phyloP scores from a whole-genome alignment of 2,888 invertebrate genomes.

The Patella caerulea region DNA sequence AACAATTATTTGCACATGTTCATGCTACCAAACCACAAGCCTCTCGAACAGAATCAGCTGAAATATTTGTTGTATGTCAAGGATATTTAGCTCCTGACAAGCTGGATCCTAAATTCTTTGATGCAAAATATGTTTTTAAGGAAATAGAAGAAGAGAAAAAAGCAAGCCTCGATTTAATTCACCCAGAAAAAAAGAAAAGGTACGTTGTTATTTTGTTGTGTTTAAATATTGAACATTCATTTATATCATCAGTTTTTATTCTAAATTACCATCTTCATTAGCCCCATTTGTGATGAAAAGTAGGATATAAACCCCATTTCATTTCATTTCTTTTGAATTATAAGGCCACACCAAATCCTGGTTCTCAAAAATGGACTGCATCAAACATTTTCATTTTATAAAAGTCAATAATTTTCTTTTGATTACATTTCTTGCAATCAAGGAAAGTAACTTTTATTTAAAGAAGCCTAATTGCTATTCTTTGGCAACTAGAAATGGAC shows the following conservation, averaged over 20 bases:
- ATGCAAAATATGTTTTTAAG: constrained; percentile 95
- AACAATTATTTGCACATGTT: constrained; percentile 93
- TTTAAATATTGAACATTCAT: neutral
- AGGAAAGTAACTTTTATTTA: too few relatives aligned
- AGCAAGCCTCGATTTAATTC: constrained; percentile 57
- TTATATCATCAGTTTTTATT: neutral
- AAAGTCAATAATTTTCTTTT: too few relatives aligned
- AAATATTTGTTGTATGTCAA: constrained; percentile 98
- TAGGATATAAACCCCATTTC: too few relatives aligned
- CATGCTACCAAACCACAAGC: constrained; percentile 99
- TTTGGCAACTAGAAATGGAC: too few relatives aligned
- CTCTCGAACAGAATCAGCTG: constrained; percentile 97
- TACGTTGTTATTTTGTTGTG: constrained; percentile 18
- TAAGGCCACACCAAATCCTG: too few relatives aligned
- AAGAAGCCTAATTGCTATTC: too few relatives aligned
- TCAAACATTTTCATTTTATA: too few relatives aligned
- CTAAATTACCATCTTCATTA: too few relatives aligned
- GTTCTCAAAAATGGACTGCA: too few relatives aligned
- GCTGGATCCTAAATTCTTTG: constrained; percentile 92
- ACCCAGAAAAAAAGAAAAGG: constrained; percentile 66
- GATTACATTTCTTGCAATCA: too few relatives aligned
- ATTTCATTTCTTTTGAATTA: too few relatives aligned
- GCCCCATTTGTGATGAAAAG: too few relatives aligned
- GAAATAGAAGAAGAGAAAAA: constrained; percentile 76
- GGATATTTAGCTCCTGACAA: constrained; percentile 89